phyloP scores from a whole-genome alignment of 2,113 vertebrate genomes.

The Lontra canadensis region DNA sequence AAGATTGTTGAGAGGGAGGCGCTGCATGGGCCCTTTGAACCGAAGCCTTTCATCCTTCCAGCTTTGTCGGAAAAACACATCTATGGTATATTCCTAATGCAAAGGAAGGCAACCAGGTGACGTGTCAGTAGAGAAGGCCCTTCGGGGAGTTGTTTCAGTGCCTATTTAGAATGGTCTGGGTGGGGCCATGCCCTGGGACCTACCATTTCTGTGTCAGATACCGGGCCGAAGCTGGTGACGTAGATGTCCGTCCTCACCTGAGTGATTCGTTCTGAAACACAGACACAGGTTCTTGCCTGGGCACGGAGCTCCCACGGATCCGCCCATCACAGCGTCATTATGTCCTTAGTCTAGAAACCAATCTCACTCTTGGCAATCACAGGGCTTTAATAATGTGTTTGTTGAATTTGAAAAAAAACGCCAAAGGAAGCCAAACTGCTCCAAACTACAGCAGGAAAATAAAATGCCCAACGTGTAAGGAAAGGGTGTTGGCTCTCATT shows the following conservation, averaged over 20 bases:
- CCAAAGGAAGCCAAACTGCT: background rate
- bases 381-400: fast-evolving
- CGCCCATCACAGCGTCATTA: fast-evolving
- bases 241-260: conserved; percentile 99
- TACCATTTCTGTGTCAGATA: conserved; percentile 98
- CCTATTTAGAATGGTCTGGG: fast-evolving
- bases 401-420: too few species aligned
- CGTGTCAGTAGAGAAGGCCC: fast-evolving
- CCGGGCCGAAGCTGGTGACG: conserved; percentile 98
- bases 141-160: fast-evolving
- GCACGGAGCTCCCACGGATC: background rate
- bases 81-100: conserved; percentile 96
- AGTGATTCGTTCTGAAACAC: conserved; percentile 94
- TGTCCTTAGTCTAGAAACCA: background rate
- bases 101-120: conserved; percentile 11
- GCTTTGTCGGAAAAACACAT: conserved; percentile 99
- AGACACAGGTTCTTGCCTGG: conserved; percentile 46
- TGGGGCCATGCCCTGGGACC: conserved; percentile 22
- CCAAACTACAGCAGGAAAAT: background rate
- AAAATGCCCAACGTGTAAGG: background rate
- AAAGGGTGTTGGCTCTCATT: background rate
- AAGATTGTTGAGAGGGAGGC: conserved; percentile 95
- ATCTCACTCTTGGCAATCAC: background rate
- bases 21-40: conserved; percentile 97
- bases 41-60: conserved; percentile 97